Evolutionary conservation across 2,888 invertebrate genomes (phyloP), one percentile per base, ranked within the genome.

Genomic region (Ypsolopha scabrella): DNA sequence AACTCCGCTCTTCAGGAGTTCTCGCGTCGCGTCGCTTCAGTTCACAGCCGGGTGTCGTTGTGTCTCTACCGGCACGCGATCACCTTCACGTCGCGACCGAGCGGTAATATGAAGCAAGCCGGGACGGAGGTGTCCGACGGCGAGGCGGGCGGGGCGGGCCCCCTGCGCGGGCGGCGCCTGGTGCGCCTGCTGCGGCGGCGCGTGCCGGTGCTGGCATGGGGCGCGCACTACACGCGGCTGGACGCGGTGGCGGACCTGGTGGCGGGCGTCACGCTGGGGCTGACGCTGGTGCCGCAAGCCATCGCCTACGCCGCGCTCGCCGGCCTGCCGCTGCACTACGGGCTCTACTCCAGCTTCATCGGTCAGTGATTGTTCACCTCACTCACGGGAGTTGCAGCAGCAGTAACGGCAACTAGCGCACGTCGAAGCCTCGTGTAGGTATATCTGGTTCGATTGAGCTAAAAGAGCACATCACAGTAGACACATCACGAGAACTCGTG

Each of bases 271-370:
- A 96, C 97, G 1, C 89, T 97, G 8, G 97, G 96, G 0, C 83
- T 97, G 51, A 97, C 96, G 6, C 92, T 97, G 69, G 95, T 97
- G 63, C 97, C 97, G 6, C 97, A 97, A 80, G 95, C 95, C 62
- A 93, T 97, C 62, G 97, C 97, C 10, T 96, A 97, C 75, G 96
- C 97, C 39, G 87, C 93, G 48, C 86, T 97, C 47, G 97, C 97
- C 9, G 92, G 93, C 47, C 82, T 97, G 51, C 91, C 93, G 13
- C 92, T 96, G 35, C 94, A 96, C 89, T 96, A 95, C 80, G 98
- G 98, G 0, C 88, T 98, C 24, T 98, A 98, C 75, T 94, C 97
- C 1, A 92, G 97, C 0, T 96, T 97, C 72, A 89, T 96, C 75
- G 95, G 95, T 72, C 62, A 69, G 68, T 72, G 38, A 6, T 6